These are phyloP conservation scores for Gulo gulo DNA, from an alignment of 2,113 vertebrate species.

Conservation along the genomic window DNA sequence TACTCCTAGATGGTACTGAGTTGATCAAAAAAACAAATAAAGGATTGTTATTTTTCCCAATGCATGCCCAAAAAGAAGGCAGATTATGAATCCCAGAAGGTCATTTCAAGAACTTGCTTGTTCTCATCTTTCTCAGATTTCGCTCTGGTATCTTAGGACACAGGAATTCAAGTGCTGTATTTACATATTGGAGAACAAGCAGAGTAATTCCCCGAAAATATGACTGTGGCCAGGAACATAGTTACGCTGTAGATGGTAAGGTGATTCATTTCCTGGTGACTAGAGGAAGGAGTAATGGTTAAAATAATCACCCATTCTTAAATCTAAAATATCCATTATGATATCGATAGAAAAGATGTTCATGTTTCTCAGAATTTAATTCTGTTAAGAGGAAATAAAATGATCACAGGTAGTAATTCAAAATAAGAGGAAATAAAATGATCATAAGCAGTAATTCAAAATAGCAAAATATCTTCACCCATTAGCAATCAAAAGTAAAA, in stretches of 20 bases:
- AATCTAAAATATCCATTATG: not conserved
- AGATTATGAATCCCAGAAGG: not conserved
- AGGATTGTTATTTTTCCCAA: not conserved
- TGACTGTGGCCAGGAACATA: not conserved
- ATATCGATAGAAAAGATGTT: not conserved
- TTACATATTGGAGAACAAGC: not conserved
- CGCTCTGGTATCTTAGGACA: not conserved
- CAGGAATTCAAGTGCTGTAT: not conserved
- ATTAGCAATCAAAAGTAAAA: not conserved
- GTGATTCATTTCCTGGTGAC: not conserved
- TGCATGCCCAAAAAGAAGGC: not conserved
- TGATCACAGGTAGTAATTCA: not conserved
- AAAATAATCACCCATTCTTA: not conserved
- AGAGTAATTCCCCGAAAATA: not conserved
- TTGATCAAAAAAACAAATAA: not conserved
- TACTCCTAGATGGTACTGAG: not conserved
- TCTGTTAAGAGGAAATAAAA: not conserved
- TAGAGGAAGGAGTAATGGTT: not conserved
- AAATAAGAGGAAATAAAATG: not conserved
- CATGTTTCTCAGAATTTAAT: not conserved
- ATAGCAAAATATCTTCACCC: not conserved
- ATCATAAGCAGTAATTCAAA: not conserved
- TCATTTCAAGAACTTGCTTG: not conserved
- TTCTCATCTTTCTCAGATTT: not conserved
- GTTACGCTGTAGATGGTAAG: not conserved